These are phyloP conservation scores for Campodea augens DNA, from an alignment of 1,140 invertebrate species.

Conservation along the genomic window DNA sequence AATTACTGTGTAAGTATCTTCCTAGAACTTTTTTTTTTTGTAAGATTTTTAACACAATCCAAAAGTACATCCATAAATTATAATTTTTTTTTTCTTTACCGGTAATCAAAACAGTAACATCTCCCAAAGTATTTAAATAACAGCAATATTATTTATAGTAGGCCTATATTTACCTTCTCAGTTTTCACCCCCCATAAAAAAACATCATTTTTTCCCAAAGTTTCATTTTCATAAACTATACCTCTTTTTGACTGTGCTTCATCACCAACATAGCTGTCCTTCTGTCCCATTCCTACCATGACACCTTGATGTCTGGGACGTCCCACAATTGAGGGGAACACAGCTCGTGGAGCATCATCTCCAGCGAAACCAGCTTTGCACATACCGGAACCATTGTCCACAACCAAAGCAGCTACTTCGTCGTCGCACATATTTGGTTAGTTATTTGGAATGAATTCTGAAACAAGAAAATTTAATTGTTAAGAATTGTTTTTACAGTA, in stretches of 20 bases:
- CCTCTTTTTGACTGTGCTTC: constrained; percentile 91
- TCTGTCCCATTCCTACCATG: constrained; percentile 97
- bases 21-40: too few species aligned
- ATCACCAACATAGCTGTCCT: constrained; percentile 92
- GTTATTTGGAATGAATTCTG: constrained; percentile 9
- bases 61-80: too few species aligned
- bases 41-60: too few species aligned
- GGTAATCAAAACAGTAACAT: too few species aligned
- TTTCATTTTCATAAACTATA: too few species aligned
- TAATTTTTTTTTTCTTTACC: too few species aligned
- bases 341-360: constrained; percentile 83
- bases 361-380: constrained; percentile 94
- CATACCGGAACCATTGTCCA: constrained; percentile 87
- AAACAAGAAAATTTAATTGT: not conserved
- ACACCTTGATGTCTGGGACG: constrained; percentile 76
- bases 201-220: too few species aligned
- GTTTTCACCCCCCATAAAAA: too few species aligned
- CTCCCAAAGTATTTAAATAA: too few species aligned
- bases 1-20: too few species aligned
- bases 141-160: too few species aligned
- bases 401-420: constrained; percentile 56
- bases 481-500: not conserved
- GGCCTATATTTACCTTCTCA: too few species aligned
- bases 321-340: constrained; percentile 88
- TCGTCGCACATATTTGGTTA: constrained; percentile 47